phyloP scores from a whole-genome alignment of 2,888 invertebrate genomes.

The Campopleginae sp. region DNA sequence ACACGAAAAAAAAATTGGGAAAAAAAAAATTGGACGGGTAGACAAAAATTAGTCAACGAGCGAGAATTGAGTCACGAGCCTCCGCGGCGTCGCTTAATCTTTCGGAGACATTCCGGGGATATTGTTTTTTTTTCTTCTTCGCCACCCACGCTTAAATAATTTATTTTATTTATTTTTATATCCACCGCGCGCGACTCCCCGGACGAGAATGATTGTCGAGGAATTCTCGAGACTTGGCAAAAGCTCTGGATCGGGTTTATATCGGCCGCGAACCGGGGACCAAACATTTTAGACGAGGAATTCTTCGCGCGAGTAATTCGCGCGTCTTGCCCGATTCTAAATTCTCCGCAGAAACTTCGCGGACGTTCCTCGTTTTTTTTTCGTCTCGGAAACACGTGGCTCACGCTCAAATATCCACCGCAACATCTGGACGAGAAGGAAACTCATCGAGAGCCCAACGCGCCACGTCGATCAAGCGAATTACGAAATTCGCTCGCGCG shows the following conservation, averaged over 20 bases:
- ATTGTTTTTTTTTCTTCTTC: not conserved
- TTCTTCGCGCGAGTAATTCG: not conserved
- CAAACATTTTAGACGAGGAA: not conserved
- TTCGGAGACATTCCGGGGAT: constrained; percentile 43
- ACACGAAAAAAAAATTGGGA: constrained; percentile 1
- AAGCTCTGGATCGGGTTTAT: constrained; percentile 1
- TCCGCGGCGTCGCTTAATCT: constrained; percentile 16
- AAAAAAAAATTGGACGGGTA: constrained; percentile 5
- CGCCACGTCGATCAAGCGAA: constrained; percentile 17
- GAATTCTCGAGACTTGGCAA: constrained; percentile 55
- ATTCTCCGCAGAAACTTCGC: not conserved
- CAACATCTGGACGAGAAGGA: constrained; percentile 31
- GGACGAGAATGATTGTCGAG: constrained; percentile 25
- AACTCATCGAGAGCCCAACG: constrained; percentile 10
- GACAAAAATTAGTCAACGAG: constrained; percentile 38
- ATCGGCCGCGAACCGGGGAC: not conserved
- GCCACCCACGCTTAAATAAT: not conserved
- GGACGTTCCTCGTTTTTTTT: constrained; percentile 3
- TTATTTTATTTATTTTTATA: constrained; percentile 12
- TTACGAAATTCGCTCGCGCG: constrained; percentile 22
- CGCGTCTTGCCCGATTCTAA: not conserved
- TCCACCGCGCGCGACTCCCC: not conserved
- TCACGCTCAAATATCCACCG: not conserved
- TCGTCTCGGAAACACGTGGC: constrained; percentile 18
- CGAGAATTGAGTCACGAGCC: constrained; percentile 48